phyloP scores from a whole-genome alignment of 2,113 vertebrate genomes.

The Promerops cafer region DNA sequence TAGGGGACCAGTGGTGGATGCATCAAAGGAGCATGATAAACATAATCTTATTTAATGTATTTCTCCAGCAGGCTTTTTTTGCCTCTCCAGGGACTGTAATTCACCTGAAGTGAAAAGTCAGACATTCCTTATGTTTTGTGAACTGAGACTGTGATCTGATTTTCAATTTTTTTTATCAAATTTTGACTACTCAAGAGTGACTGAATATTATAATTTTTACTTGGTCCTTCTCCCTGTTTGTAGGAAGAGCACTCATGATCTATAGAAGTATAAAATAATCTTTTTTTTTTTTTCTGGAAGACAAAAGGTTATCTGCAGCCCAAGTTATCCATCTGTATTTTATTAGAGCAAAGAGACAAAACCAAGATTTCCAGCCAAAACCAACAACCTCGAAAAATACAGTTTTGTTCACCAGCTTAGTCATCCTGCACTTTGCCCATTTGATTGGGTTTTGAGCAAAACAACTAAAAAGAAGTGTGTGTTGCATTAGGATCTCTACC shows the following conservation, averaged over 20 bases:
- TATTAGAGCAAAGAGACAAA: neutral
- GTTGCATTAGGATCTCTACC: neutral
- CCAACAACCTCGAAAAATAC: constrained; percentile 11
- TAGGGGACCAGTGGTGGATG: neutral
- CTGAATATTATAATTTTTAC: neutral
- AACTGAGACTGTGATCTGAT: neutral
- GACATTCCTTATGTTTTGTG: neutral
- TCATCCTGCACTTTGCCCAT: neutral
- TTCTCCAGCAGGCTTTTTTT: neutral
- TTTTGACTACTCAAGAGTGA: neutral
- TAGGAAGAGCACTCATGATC: neutral
- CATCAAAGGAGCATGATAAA: neutral
- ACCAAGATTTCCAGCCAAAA: neutral
- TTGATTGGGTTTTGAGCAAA: neutral
- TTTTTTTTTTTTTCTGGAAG: neutral
- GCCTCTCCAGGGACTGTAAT: neutral
- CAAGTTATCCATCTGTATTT: neutral
- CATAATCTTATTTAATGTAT: neutral
- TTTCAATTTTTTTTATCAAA: neutral
- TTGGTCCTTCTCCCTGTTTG: neutral
- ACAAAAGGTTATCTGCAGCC: neutral
- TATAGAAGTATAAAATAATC: neutral
- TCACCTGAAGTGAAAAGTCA: neutral
- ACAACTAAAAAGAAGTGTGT: neutral
- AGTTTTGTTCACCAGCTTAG: neutral